phyloP scores from a whole-genome alignment of 2,888 invertebrate species.

The Epistrophella euchroma region DNA sequence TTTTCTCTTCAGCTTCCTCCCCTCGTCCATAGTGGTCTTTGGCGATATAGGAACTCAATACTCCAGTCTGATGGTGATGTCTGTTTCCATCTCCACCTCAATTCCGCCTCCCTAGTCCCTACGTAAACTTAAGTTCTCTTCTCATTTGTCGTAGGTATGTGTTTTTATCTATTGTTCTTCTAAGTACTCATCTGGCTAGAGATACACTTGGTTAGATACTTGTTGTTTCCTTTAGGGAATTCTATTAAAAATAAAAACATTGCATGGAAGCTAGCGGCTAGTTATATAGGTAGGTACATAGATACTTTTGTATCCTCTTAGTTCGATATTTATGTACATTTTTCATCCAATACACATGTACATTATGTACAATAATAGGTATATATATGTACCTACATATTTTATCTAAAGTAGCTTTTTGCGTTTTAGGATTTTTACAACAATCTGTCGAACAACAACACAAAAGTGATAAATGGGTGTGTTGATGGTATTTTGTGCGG shows the following conservation, averaged over 20 bases:
- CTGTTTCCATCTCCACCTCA: conserved; percentile 26
- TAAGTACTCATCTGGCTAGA: conserved; percentile 36
- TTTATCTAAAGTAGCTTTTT: conserved; percentile 55
- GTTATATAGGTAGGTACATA: conserved; percentile 10
- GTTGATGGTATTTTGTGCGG: conserved; percentile 49
- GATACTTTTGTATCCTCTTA: conserved; percentile 50
- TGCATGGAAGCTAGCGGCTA: conserved; percentile 47
- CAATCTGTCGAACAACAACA: conserved; percentile 26
- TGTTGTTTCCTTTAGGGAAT: conserved; percentile 63
- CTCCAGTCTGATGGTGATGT: conserved; percentile 27
- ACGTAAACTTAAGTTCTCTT: conserved; percentile 36
- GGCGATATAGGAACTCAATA: conserved; percentile 43
- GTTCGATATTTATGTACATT: conserved; percentile 24
- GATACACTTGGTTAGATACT: conserved; percentile 47
- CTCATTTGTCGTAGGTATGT: conserved; percentile 35
- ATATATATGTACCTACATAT: background rate
- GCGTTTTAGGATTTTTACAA: conserved; percentile 73
- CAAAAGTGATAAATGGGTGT: conserved; percentile 60
- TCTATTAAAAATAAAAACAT: conserved; percentile 3
- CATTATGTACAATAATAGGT: background rate
- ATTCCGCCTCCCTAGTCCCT: conserved; percentile 54
- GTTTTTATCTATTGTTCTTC: conserved; percentile 65
- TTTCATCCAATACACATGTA: conserved; percentile 6
- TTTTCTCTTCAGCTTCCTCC: conserved; percentile 45
- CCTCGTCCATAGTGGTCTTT: conserved; percentile 36